Evolutionary conservation across 2,113 vertebrate genomes (phyloP).

Genomic region (Pachypanchax playfairii): DNA sequence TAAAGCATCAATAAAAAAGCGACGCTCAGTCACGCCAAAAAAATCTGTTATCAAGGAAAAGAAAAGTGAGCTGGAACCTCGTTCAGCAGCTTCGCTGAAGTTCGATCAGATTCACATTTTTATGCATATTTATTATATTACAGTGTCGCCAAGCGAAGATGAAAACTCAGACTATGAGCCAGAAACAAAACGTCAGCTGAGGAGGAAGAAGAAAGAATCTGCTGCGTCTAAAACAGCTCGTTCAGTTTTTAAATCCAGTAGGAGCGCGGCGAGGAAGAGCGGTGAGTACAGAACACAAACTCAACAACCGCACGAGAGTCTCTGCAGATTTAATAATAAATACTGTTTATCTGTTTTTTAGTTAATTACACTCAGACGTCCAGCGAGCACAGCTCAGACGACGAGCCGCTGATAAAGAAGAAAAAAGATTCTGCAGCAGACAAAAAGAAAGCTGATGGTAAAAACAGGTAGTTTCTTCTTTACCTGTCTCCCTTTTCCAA

Average conservation of each 20-base stretch:
- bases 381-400: conserved; percentile 50
- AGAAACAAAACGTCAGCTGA: conserved; percentile 15
- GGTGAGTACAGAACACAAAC: conserved; percentile 25
- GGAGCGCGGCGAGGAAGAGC: conserved; percentile 38
- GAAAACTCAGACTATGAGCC: conserved; percentile 49
- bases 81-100: background rate
- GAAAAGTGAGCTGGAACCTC: conserved; percentile 28
- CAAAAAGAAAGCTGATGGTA: conserved; percentile 31
- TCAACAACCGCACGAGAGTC: background rate
- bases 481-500: background rate
- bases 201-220: conserved; percentile 1
- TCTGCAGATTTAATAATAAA: background rate
- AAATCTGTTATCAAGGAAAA: conserved; percentile 24
- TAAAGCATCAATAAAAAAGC: conserved; percentile 38
- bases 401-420: conserved; percentile 42
- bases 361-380: conserved; percentile 55
- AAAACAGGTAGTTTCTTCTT: conserved; percentile 30
- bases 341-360: conserved; percentile 8
- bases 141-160: conserved; percentile 13
- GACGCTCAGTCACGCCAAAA: conserved; percentile 9
- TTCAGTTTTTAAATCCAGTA: conserved; percentile 34
- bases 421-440: conserved; percentile 22
- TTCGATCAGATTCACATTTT: background rate
- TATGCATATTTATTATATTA: background rate
- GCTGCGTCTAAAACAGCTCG: background rate